These are phyloP conservation scores for Achatina immaculata DNA, from an alignment of 1,140 invertebrate genomes.

Conservation along the genomic window DNA sequence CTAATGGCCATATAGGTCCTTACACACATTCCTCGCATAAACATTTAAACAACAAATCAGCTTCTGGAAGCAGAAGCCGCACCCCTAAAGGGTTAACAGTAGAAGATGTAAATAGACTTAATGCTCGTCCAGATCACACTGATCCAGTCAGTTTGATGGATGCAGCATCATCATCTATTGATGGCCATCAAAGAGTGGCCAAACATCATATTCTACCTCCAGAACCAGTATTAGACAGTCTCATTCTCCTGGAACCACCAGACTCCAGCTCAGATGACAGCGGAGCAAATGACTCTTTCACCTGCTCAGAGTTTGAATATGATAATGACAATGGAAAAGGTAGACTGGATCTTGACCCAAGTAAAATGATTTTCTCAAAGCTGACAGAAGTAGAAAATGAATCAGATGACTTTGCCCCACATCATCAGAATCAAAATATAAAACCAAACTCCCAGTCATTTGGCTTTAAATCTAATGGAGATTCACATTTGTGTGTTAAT, in stretches of 20 bases:
- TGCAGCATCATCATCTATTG: constrained; percentile 86
- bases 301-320: constrained; percentile 97
- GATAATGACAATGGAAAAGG: constrained; percentile 76
- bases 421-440: constrained; percentile 42
- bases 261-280: constrained; percentile 91
- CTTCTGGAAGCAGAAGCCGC: constrained; percentile 19
- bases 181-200: constrained; percentile 67
- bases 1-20: constrained; percentile 9
- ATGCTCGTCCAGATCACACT: constrained; percentile 81
- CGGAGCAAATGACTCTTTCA: constrained; percentile 93
- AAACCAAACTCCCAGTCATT: constrained; percentile 76
- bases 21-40: constrained; percentile 16
- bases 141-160: constrained; percentile 93
- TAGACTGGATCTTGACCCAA: constrained; percentile 72
- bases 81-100: constrained; percentile 83
- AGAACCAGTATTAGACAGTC: constrained; percentile 46
- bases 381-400: constrained; percentile 75
- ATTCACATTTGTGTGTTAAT: constrained; percentile 87
- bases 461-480: constrained; percentile 92
- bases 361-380: constrained; percentile 80
- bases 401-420: constrained; percentile 67
- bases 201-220: constrained; percentile 77
- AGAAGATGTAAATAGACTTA: constrained; percentile 92
- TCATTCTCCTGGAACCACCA: constrained; percentile 69
- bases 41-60: constrained; percentile 29